These are phyloP conservation scores for Pristionchus exspectatus DNA, from an alignment of 2,888 invertebrate species.

Conservation along the genomic window DNA sequence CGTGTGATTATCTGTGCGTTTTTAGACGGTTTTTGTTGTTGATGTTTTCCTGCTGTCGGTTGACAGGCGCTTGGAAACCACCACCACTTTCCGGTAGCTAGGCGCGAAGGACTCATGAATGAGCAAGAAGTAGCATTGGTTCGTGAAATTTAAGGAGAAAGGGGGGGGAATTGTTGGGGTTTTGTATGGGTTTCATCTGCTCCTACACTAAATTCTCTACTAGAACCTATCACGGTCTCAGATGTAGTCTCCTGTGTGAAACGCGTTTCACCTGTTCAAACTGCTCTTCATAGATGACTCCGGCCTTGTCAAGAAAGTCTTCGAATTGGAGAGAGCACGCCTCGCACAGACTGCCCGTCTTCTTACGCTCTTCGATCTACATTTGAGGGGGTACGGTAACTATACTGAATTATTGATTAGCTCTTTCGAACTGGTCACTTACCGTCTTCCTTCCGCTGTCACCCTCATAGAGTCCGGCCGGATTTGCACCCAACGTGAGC, in stretches of 20 bases:
- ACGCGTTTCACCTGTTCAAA: conserved; percentile 63
- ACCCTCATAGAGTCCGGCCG: conserved; percentile 67
- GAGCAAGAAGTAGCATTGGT: not conserved
- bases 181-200: too few relatives aligned
- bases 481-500: conserved; percentile 72
- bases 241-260: too few relatives aligned
- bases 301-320: conserved; percentile 69
- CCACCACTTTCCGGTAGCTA: not conserved
- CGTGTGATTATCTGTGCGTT: not conserved
- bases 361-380: conserved; percentile 64
- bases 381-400: not conserved
- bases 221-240: not conserved
- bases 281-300: conserved; percentile 73
- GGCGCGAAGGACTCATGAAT: not conserved
- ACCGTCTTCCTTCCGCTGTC: conserved; percentile 56
- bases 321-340: conserved; percentile 68
- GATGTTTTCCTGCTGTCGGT: not conserved
- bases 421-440: not conserved
- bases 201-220: too few relatives aligned
- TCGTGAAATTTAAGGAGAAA: not conserved
- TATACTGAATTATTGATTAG: too few relatives aligned
- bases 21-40: not conserved
- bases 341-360: conserved; percentile 70
- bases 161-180: not conserved
- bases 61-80: not conserved